Base-by-base conservation (phyloP, 1,140 invertebrate genomes). In the Hermetia illucens region DNA sequence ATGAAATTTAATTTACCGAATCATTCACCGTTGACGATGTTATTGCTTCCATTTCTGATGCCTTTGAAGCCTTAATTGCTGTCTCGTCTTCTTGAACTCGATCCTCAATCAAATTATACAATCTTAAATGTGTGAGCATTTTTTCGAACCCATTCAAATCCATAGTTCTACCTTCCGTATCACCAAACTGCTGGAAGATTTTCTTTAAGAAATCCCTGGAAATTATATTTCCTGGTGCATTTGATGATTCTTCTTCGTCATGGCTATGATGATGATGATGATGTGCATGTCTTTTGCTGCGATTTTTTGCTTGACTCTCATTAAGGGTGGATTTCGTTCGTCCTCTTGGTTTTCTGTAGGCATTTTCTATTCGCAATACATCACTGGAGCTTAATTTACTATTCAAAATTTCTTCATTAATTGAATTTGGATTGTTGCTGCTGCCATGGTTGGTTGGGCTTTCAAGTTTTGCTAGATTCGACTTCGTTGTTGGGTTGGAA, bases 101-200 rank as follows among this genome's bases (percentile, higher is more conserved):
- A n/a, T 39, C 17, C 25, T 55, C 59, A 30, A 69, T 48, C 40
- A 77, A 52, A 39, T 68, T 70, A 34, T 65, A 50, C 8, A 82
- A 59, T 36, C 74, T 69, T 39, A 82, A 48, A 18, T 68, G 70
- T 38, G 67, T 58, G 2, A 82, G 53, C 54, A 83, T 68, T 29
- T 61, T 69, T 44, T 77, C 70, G 44, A 84, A 79, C 19, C 73
- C 75, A 0, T 69, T 66, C 41, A 77, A 50, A 43, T 71, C 74
- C 63, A 82, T 70, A 13, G 64, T 73, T 49, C 58, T 62, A 4
- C 69, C 68, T 32, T 72, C 65, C 4, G 68, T 69, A 43, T 73
- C 72, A 16, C 68, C 65, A 41, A 64, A 67, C 44, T 63, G 36
- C 18, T 49, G 51, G 48, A 74, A 71, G 10, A 72, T 60, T 45